Base-by-base conservation (phyloP, 2,888 invertebrate species). In the Cacoxenus indagator region DNA sequence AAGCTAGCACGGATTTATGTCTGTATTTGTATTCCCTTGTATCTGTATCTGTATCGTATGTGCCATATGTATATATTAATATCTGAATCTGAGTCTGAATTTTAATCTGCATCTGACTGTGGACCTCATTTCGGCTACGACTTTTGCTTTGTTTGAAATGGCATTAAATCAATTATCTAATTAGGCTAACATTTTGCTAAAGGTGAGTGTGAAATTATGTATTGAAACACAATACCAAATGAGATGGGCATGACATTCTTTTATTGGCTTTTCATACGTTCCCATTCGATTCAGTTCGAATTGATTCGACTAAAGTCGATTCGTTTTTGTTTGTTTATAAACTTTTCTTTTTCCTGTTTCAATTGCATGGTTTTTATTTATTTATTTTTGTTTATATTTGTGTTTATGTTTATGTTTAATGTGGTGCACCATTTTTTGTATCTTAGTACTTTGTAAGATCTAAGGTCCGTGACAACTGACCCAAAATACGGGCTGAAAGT, bases 161-260 rank as follows among this genome's bases (percentile, higher is more conserved):
- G 74, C 80, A 76, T 77, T 78, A 75, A 78, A 75, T 76, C 77
- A 82, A 82, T 85, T 80, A 83, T 82, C 82, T 82, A 83, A 85
- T 84, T 84, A 84, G 84, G 77, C 77, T 78, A 81, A 82, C 84
- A 82, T 81, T 81, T 81, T 79, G 59, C 59, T 59, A 59, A 59
- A 59, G 59, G 31, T 59, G 31, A 59, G 59, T 59, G 37, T 59
- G 29, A 59, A 59, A 59, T 59, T 59, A 59, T 59, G 59, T 27
- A 59, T 59, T 59, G 22, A 48, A 17, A 51, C 22, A 22, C 19
- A 51, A 51, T 51, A 19, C 51, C 17, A 51, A 51, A 51, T 4
- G 22, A 9, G n/a, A 51, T n/a, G 14, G 22, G 14, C 8, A 37
- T 14, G 14, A 37, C 8, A 37, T 37, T 5, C 2, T 37, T 37